phyloP scores from a whole-genome alignment of 92 coral and sea anemone genomes.

The Palythoa grandis region DNA sequence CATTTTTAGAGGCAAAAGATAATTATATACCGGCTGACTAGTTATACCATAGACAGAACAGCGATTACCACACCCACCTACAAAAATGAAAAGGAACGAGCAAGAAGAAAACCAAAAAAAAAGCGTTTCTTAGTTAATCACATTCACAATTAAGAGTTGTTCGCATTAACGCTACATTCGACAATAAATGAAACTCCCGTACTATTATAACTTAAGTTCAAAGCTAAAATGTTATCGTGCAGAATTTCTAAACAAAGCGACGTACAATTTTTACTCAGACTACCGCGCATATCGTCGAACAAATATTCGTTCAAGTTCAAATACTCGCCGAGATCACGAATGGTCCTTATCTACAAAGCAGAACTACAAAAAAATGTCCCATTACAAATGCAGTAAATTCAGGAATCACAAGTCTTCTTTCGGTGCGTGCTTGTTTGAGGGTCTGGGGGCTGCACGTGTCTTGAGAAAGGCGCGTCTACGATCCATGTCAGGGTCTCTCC shows the following conservation, averaged over 20 bases:
- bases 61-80: background rate
- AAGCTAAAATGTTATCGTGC: background rate
- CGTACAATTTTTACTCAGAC: no score
- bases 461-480: slow-evolving; percentile 7
- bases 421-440: slow-evolving; percentile 32
- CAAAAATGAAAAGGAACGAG: background rate
- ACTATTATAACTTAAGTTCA: background rate
- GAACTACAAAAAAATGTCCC: background rate
- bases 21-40: background rate
- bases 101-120: background rate
- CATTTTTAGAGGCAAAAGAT: background rate
- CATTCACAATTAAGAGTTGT: background rate
- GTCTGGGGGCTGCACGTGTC: slow-evolving; percentile 39
- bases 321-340: background rate
- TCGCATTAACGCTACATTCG: background rate
- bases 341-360: no score
- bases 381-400: background rate
- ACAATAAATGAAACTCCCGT: background rate
- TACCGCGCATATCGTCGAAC: no score
- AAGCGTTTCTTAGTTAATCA: background rate
- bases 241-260: background rate
- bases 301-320: no score
- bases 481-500: background rate
- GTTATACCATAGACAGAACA: background rate
- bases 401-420: slow-evolving; percentile 24